Base-by-base conservation (phyloP, 2,797 vertebrate species). In the Enteromius trimaculatus region DNA sequence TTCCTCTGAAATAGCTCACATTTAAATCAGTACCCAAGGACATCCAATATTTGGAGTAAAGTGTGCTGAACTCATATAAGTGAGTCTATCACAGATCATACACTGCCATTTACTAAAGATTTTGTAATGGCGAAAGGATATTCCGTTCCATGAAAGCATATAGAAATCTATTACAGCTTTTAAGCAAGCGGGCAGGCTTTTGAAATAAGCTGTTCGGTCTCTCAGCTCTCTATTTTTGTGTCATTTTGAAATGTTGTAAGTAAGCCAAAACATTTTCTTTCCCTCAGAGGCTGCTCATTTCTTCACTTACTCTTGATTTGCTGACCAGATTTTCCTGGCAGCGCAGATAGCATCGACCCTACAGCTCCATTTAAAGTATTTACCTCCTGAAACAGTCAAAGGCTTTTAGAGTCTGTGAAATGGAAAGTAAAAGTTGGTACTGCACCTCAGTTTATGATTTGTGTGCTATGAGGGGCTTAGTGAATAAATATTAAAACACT, bases 401-500 rank as follows among this genome's bases (percentile, higher is more conserved):
- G 90, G 90, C 86, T 76, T 23, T 92, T 90, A 89, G 90, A 74
- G 92, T 90, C 86, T 87, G 80, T 79, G 82, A 88, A 92, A 90
- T 88, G 75, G 81, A 81, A 87, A 89, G 88, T 85, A 83, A 83
- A 86, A 75, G 86, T 88, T 85, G 77, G 68, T 86, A 82, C 89
- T 87, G 90, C 87, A 87, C 88, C 86, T 91, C 88, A 23, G 82
- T 88, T 81, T 85, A 77, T 90, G 90, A 92, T 93, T 93, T 92
- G 93, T 92, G 86, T 90, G 90, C 89, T 92, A 87, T 13, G 26
- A 89, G 87, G 88, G 88, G 77, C 89, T 92, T 87, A 88, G 88
- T 87, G 90, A 86, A 92, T 93, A 91, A 92, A 93, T 93, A 92
- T 92, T 92, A 92, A 93, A 94, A 92, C 90, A 92, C 77, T 72